phyloP scores from a whole-genome alignment of 2,797 vertebrate genomes.

The Falco novaeseelandiae region DNA sequence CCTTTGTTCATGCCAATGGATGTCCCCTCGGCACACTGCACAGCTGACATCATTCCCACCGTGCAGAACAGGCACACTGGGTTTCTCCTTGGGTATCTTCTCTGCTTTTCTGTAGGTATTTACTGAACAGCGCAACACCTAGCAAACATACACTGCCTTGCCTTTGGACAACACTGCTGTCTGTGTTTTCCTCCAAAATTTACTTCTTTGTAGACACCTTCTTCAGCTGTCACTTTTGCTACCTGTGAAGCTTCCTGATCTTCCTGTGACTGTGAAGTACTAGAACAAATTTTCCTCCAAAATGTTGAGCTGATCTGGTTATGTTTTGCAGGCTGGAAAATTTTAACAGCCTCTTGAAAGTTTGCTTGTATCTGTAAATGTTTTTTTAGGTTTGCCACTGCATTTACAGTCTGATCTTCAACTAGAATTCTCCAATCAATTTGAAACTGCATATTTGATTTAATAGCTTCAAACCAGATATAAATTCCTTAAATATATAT shows the following conservation, averaged over 20 bases:
- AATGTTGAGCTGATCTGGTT: neutral
- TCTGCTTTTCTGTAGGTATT: neutral
- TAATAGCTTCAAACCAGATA: neutral
- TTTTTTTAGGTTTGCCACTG: neutral
- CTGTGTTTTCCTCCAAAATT: neutral
- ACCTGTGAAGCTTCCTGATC: neutral
- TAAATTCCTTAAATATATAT: neutral
- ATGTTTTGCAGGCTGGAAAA: neutral
- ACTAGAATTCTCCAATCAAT: neutral
- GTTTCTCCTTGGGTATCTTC: neutral
- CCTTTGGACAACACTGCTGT: neutral
- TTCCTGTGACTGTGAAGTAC: neutral
- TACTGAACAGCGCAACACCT: neutral
- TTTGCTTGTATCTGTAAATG: neutral
- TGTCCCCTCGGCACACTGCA: too few species aligned
- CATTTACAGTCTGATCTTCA: neutral
- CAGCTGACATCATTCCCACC: accelerated
- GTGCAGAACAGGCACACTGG: neutral
- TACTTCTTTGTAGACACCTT: neutral
- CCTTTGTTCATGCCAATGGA: accelerated
- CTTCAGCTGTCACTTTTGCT: neutral
- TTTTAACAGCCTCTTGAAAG: neutral
- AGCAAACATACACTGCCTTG: neutral
- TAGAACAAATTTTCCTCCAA: too few species aligned
- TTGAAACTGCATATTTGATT: neutral